Base-by-base conservation (phyloP, 2,797 vertebrate species). In the Arrhamphus sclerolepis region DNA sequence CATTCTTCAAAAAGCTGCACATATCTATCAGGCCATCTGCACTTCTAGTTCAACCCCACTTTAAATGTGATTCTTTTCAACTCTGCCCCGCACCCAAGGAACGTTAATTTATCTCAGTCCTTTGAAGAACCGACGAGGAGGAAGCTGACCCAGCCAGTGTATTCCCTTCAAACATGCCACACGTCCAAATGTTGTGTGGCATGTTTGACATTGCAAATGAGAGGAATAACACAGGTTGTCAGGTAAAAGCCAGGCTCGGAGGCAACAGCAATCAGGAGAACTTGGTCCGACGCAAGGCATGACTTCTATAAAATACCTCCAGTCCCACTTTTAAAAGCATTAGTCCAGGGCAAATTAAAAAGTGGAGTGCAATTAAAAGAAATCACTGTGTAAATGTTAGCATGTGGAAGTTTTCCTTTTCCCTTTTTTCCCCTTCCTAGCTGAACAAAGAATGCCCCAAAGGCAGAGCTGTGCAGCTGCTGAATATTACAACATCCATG, bases 311-410 rank as follows among this genome's bases (percentile, higher is more conserved):
- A 93, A 93, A 89, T 89, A 85, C 87, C 90, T 90, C 89, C 89
- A 90, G 89, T 78, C 87, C 81, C 78, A 74, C 89, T 92, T 93
- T 93, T 90, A 89, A 92, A 93, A 90, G 90, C 93, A 94, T 92
- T 92, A 92, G 90, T 94, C 89, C 88, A 70, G 84, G 88, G 91
- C 89, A 92, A 94, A 94, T 94, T 94, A 94, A 94, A 94, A 94
- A 92, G 86, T 90, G 89, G 85, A 87, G 90, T 85, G 90, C 92
- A 94, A 93, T 94, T 94, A 93, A 93, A 93, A 93, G 90, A 93
- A 93, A 94, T 94, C 92, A 90, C 91, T 92, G 91, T 92, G 91
- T 94, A 94, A 94, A 94, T 94, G 93, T 93, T 94, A 92, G 91
- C 93, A 94, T 94, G 92, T 94, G 93, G 92, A 93, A 88, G 89